Percentiles rank a stretch among this genome's conserved stretches.
Evolutionary conservation across 2,113 vertebrate genomes (phyloP).

Genomic region (Vicugna pacos): DNA sequence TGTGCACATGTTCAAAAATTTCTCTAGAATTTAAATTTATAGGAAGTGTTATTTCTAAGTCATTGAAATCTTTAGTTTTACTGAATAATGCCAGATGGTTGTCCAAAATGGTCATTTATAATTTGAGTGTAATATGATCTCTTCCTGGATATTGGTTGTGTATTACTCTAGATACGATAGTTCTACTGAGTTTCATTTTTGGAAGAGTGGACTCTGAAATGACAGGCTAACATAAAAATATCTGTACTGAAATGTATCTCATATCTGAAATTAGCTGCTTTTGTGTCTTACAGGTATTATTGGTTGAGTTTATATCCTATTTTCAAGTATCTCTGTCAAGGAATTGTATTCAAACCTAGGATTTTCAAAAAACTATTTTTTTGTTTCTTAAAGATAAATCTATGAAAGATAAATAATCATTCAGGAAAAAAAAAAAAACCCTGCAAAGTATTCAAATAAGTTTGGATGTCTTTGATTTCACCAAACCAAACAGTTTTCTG

Average conservation of each 20-base stretch:
- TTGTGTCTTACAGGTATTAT: not conserved
- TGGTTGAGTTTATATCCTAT: not conserved
- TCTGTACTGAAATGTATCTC: not conserved
- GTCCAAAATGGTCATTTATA: not conserved
- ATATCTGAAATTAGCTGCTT: not conserved
- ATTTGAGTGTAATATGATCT: not conserved
- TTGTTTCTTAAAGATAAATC: conserved; percentile 23
- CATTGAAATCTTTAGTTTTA: not conserved
- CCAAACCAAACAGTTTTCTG: conserved; percentile 16
- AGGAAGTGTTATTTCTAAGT: not conserved
- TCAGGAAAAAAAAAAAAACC: not conserved
- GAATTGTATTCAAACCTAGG: not conserved
- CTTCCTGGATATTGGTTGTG: not conserved
- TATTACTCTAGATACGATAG: not conserved
- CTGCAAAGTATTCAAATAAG: not conserved
- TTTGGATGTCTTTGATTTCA: conserved; percentile 53
- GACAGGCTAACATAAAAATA: not conserved
- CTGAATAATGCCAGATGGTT: conserved; percentile 22
- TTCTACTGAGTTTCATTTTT: not conserved
- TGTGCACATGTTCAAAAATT: not conserved
- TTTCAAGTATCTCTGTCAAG: conserved; percentile 38
- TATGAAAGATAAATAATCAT: not conserved
- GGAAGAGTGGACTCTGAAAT: not conserved
- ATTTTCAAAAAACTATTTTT: conserved; percentile 31
- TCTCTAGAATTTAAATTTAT: not conserved